A percentile compares a stretch with the other conserved stretches of the same genome.
phyloP scores from a whole-genome alignment of 2,113 vertebrate genomes.

The Miniopterus natalensis region DNA sequence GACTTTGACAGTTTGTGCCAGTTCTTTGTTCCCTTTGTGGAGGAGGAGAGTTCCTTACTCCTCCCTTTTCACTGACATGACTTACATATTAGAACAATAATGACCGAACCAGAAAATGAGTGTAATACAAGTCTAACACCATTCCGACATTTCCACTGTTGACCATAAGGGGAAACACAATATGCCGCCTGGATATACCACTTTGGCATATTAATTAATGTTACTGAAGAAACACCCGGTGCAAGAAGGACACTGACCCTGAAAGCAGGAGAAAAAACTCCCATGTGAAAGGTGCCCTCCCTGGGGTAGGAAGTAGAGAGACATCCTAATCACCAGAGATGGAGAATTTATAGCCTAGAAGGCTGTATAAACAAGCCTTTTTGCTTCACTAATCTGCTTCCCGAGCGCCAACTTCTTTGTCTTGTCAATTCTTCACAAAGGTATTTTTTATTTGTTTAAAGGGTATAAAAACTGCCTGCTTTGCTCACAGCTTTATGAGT shows the following conservation, averaged over 20 bases:
- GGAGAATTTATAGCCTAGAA: not conserved
- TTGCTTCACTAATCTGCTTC: not conserved
- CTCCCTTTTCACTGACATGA: not conserved
- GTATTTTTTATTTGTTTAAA: not conserved
- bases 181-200: not conserved
- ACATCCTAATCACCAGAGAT: not conserved
- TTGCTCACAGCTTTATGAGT: not conserved
- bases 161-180: not conserved
- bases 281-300: not conserved
- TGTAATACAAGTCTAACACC: not conserved
- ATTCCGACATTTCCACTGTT: not conserved
- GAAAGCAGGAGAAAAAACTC: not conserved
- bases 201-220: not conserved
- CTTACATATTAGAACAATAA: not conserved
- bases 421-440: not conserved
- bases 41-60: not conserved
- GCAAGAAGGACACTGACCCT: no score
- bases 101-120: not conserved
- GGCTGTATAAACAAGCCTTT: not conserved
- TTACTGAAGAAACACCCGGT: not conserved
- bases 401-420: not conserved
- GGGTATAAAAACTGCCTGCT: not conserved
- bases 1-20: not conserved
- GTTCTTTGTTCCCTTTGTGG: not conserved
- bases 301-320: not conserved